Base-by-base conservation (phyloP, 2,797 vertebrate genomes). In the Scolopax rusticola region DNA sequence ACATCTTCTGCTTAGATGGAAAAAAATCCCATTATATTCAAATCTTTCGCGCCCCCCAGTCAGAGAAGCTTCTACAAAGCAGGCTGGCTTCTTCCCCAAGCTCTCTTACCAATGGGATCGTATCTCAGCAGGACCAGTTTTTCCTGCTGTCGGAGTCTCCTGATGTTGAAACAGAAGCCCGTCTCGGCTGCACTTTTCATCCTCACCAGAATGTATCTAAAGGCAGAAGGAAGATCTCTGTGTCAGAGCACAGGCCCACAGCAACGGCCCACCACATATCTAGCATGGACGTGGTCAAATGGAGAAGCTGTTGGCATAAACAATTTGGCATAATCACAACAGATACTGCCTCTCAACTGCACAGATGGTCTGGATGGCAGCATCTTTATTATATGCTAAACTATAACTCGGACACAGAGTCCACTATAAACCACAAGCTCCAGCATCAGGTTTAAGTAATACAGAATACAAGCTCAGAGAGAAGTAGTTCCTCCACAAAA, bases 171-270 rank as follows among this genome's bases (percentile, higher is more conserved):
- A 93, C 88, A 96, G 96, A 97, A 99, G 38, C 99, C 99, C 0
- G 99, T 99, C 56, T 99, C 99, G 0, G 99, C 99, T 10, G 99
- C 98, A 30, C 99, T 99, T 86, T 99, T 19, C 99, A 99, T 99
- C 98, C 98, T 99, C 96, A 99, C 99, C 97, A 99, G 97, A 87
- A 99, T 33, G 25, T 98, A 98, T 70, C 99, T 99, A 38, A 53
- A 96, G 94, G 47, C 80, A 92, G 64, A 97, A 93, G 90, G 60
- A 33, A 93, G 5, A 21, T 13, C 67, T 81, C 87, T 76, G 89
- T 69, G 51, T 95, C 83, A 96, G 47, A 6, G 41, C 28, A 41
- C 19, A n/a, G 45, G 38, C 63, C 32, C 3, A 6, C 23, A 57
- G 8, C 2, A 5, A 23, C 5, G 1, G 25, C 32, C 11, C 28